Conservation (phyloP, 2,113 vertebrate species). For the Odocoileus hemionus region DNA sequence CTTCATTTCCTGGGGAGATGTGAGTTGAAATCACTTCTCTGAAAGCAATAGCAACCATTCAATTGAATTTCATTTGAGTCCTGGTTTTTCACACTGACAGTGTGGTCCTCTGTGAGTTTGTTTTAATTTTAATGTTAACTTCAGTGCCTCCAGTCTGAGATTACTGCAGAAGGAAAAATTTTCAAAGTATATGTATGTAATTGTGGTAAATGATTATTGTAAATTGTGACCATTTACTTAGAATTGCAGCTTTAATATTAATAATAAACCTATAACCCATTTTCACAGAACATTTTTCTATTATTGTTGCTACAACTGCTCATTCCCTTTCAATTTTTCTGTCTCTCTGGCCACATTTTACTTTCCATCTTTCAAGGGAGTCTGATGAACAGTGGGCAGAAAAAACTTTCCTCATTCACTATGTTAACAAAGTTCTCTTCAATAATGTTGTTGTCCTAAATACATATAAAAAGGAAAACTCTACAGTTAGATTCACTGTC, state of each 20-base stretch:
- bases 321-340: conserved; percentile 1
- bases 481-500: neutral
- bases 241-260: conserved; percentile 45
- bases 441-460: neutral
- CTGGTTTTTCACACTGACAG: neutral
- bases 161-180: neutral
- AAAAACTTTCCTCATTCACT: neutral
- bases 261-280: conserved; percentile 47
- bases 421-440: neutral
- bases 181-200: conserved; percentile 21
- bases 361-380: conserved; percentile 20
- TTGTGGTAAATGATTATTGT: conserved; percentile 37
- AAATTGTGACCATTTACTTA: conserved; percentile 43
- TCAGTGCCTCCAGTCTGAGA: neutral
- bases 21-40: neutral
- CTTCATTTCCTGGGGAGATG: neutral
- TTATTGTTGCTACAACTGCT: conserved; percentile 19
- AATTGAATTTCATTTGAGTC: neutral
- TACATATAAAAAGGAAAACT: neutral
- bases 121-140: conserved; percentile 20
- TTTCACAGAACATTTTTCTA: conserved; percentile 44
- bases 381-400: neutral
- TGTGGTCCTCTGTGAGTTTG: neutral
- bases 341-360: neutral
- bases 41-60: neutral